Percentiles rank a stretch among this genome's conserved stretches.
phyloP scores from a whole-genome alignment of 2,888 invertebrate species.

The Cataglyphis rosenhaueri region DNA sequence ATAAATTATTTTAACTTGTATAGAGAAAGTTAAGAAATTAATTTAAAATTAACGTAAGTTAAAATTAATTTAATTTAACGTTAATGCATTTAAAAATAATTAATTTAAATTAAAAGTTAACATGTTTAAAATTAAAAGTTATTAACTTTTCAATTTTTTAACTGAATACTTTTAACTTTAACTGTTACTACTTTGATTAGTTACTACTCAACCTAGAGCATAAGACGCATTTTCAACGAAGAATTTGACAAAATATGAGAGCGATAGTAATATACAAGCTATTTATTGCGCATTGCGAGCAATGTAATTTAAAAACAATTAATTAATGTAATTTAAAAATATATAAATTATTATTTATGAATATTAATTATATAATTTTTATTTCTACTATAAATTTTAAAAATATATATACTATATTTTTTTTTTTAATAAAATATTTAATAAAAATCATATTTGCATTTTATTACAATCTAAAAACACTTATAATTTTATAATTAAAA shows the following conservation, averaged over 20 bases:
- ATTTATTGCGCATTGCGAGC: neutral
- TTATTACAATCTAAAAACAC: neutral
- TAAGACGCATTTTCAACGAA: neutral
- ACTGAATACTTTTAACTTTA: neutral
- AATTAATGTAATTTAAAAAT: neutral
- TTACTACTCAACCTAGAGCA: neutral
- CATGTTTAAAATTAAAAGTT: conserved; percentile 4
- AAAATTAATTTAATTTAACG: too few relatives aligned
- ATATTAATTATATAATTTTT: neutral
- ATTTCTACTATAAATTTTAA: neutral
- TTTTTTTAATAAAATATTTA: neutral
- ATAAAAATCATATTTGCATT: neutral
- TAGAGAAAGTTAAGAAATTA: neutral
- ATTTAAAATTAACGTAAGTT: too few relatives aligned
- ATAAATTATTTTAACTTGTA: too few relatives aligned
- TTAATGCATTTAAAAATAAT: neutral
- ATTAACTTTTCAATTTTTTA: conserved; percentile 4
- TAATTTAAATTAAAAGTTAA: neutral
- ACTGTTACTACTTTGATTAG: neutral
- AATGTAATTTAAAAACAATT: neutral
- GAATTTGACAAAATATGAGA: neutral
- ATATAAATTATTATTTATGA: neutral
- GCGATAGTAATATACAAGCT: neutral
- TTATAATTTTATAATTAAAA: neutral
- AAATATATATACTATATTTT: too few relatives aligned